Evolutionary conservation across 1,140 invertebrate genomes (phyloP).

Genomic region (Arctopsyche grandis): DNA sequence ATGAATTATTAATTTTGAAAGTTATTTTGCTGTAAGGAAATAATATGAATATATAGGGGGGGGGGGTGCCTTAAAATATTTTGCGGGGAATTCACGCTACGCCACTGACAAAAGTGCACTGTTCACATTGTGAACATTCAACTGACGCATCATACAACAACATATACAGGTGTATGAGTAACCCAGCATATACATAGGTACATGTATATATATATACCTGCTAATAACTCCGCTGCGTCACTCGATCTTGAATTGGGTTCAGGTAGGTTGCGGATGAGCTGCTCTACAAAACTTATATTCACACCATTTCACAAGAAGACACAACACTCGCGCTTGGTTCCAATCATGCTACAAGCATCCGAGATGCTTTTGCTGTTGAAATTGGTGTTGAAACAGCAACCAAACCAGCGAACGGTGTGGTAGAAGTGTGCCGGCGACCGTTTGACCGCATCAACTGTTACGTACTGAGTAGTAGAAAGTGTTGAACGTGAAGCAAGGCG

Average conservation of each 20-base stretch:
- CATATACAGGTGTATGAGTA: too few relatives aligned
- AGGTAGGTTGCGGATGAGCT: too few relatives aligned
- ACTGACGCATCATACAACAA: too few relatives aligned
- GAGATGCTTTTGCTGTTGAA: too few relatives aligned
- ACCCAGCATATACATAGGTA: too few relatives aligned
- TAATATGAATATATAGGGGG: too few relatives aligned
- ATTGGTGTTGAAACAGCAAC: neutral
- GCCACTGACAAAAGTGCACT: too few relatives aligned
- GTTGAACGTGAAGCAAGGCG: neutral
- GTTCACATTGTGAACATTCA: too few relatives aligned
- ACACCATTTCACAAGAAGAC: neutral
- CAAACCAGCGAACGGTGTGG: neutral
- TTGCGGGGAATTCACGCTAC: too few relatives aligned
- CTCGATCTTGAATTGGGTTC: neutral
- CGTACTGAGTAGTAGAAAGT: conserved; percentile 15
- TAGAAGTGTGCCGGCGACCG: neutral
- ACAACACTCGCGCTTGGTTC: neutral
- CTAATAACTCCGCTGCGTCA: neutral
- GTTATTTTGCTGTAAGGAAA: too few relatives aligned
- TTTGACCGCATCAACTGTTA: conserved; percentile 7
- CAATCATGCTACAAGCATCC: neutral
- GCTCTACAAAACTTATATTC: neutral
- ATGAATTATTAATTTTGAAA: too few relatives aligned
- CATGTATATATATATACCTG: neutral
- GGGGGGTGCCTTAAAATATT: too few relatives aligned